A percentile compares a stretch with the other conserved stretches of the same genome.
Evolutionary conservation across 2,113 vertebrate genomes (phyloP).

Genomic region (Tyrannus savana): DNA sequence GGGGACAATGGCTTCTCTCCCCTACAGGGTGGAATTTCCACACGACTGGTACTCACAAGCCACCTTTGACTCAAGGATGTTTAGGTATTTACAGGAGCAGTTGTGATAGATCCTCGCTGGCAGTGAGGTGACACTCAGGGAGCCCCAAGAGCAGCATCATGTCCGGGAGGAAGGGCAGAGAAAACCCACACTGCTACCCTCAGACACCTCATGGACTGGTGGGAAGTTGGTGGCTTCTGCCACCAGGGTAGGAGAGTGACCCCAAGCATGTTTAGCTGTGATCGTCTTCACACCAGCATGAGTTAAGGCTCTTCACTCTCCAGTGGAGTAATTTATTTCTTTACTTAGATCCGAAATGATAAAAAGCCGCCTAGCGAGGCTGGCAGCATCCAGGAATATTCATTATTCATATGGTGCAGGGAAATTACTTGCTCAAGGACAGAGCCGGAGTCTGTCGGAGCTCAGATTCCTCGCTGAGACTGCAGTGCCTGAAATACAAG

Average conservation of each 20-base stretch:
- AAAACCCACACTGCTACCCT: fast-evolving
- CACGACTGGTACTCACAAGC: background rate
- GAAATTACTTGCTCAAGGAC: conserved; percentile 25
- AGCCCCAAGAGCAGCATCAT: background rate
- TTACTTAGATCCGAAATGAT: conserved; percentile 36
- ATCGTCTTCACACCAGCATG: background rate
- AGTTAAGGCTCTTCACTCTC: background rate
- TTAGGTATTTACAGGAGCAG: background rate
- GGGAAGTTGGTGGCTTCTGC: background rate
- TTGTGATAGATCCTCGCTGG: background rate
- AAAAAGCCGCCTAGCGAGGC: conserved; percentile 17
- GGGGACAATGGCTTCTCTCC: background rate
- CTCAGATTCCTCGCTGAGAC: background rate
- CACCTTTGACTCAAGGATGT: background rate
- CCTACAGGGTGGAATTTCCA: conserved; percentile 28
- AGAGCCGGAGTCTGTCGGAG: background rate
- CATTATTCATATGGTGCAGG: background rate
- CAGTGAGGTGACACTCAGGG: background rate
- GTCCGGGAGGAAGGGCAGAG: background rate
- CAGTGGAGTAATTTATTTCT: conserved; percentile 10
- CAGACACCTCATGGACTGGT: background rate
- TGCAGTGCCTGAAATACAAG: conserved; percentile 35
- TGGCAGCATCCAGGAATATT: conserved; percentile 1
- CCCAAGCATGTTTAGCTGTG: background rate
- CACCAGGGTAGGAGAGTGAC: background rate